Evolutionary conservation across 2,113 vertebrate genomes (phyloP).

Genomic region (Apeltes quadracus): DNA sequence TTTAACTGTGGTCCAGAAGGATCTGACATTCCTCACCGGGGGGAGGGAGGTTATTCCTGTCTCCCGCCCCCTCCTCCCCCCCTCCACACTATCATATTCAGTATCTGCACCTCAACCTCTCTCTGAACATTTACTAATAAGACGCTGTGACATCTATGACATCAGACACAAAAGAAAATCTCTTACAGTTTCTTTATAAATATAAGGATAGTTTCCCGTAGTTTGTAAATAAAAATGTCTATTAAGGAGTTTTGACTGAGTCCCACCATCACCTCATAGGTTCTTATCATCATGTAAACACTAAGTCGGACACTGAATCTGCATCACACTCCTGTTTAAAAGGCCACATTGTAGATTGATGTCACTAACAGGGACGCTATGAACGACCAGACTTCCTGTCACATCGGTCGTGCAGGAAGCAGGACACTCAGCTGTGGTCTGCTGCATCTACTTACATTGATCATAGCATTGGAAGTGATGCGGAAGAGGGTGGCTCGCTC

Average conservation of each 20-base stretch:
- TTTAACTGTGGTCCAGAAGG: slow-evolving; percentile 41
- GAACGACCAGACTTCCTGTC: slow-evolving; percentile 28
- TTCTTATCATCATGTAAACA: neutral
- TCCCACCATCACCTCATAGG: neutral
- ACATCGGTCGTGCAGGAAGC: slow-evolving; percentile 6
- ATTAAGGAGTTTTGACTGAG: neutral
- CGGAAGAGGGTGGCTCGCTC: slow-evolving; percentile 97
- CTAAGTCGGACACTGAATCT: neutral
- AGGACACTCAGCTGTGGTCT: neutral
- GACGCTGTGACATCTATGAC: slow-evolving; percentile 19
- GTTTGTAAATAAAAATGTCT: neutral
- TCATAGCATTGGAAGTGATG: slow-evolving; percentile 99
- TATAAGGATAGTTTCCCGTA: neutral
- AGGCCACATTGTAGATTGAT: slow-evolving; percentile 18
- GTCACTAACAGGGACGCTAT: slow-evolving; percentile 24
- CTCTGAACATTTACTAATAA: slow-evolving; percentile 44
- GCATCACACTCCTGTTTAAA: slow-evolving; percentile 3
- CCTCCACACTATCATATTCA: slow-evolving; percentile 59
- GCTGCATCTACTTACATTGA: slow-evolving; percentile 80
- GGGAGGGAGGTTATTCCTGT: slow-evolving; percentile 73
- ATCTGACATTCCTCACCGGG: slow-evolving; percentile 61
- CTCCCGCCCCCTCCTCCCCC: slow-evolving; percentile 26
- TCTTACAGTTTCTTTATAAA: neutral
- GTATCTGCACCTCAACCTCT: slow-evolving; percentile 60
- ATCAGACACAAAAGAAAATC: slow-evolving; percentile 9